Conservation (phyloP, 2,113 vertebrate genomes). For the Rissa tridactyla region DNA sequence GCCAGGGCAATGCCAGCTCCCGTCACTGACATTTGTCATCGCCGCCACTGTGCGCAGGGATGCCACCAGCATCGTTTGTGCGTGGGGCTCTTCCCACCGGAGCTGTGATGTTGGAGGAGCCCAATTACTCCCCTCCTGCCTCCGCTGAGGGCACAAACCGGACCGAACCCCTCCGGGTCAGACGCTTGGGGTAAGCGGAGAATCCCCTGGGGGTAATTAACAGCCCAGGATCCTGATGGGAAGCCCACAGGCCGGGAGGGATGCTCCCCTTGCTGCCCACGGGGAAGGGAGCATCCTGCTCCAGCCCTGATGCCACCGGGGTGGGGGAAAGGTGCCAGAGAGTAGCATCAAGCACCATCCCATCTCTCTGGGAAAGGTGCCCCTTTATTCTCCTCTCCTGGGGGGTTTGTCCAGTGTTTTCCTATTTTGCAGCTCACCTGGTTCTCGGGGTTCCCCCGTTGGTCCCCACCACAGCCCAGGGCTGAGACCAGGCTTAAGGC, state of each 20-base stretch:
- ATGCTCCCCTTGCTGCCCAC: neutral
- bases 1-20: conserved; percentile 22
- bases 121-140: neutral
- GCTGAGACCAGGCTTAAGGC: neutral
- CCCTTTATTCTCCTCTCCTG: neutral
- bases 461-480: neutral
- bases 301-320: no score
- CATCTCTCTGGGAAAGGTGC: no score
- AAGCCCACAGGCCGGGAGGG: rapidly evolving
- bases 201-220: neutral
- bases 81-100: rapidly evolving
- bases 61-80: neutral
- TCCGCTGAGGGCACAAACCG: rapidly evolving
- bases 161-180: rapidly evolving
- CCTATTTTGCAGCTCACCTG: neutral
- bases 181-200: neutral
- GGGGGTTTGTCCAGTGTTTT: neutral
- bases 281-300: neutral
- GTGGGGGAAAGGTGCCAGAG: rapidly evolving
- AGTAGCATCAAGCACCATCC: neutral
- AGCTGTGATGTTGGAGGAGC: neutral
- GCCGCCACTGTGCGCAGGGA: neutral
- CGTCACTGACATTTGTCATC: conserved; percentile 70
- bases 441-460: neutral
- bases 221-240: rapidly evolving